Evolutionary conservation across 2,888 invertebrate species (phyloP).

Genomic region (Mesopsocus fuscifrons): DNA sequence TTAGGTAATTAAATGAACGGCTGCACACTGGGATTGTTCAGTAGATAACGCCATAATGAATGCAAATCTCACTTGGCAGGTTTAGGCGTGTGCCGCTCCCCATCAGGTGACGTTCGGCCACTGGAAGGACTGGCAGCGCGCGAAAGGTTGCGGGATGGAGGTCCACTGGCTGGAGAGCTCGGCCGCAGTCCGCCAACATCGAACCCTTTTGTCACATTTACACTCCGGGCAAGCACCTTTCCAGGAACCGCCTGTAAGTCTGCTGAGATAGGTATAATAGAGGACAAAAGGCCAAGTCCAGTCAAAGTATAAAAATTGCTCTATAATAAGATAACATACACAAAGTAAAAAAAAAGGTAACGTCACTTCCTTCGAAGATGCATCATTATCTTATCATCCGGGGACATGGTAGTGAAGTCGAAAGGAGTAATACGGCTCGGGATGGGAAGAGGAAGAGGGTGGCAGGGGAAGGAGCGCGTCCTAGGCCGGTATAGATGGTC

Average conservation of each 20-base stretch:
- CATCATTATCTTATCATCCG: constrained; percentile 33
- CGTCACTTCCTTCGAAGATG: constrained; percentile 20
- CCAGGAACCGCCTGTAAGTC: too few species aligned
- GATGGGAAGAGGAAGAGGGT: too few species aligned
- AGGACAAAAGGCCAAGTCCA: too few species aligned
- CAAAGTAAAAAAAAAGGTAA: constrained; percentile 1
- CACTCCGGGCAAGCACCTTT: constrained; percentile 29
- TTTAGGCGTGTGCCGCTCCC: constrained; percentile 35
- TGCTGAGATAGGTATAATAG: constrained; percentile 24
- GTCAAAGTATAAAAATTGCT: too few species aligned
- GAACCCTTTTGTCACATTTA: constrained; percentile 36
- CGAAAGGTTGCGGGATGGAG: constrained; percentile 19
- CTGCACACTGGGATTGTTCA: too few species aligned
- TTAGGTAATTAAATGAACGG: constrained; percentile 12
- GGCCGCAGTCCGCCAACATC: too few species aligned
- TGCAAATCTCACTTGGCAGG: too few species aligned
- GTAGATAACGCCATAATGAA: too few species aligned
- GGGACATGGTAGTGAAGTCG: constrained; percentile 37
- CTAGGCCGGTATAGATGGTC: background rate
- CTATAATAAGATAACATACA: too few species aligned
- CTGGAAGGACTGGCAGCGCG: constrained; percentile 22
- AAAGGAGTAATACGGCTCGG: constrained; percentile 27
- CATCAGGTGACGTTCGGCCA: constrained; percentile 19
- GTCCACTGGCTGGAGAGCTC: constrained; percentile 17
- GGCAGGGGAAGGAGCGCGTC: constrained; percentile 3